Evolutionary conservation across 1,140 invertebrate genomes (phyloP).

Genomic region (Trichomalopsis sarcophagae): DNA sequence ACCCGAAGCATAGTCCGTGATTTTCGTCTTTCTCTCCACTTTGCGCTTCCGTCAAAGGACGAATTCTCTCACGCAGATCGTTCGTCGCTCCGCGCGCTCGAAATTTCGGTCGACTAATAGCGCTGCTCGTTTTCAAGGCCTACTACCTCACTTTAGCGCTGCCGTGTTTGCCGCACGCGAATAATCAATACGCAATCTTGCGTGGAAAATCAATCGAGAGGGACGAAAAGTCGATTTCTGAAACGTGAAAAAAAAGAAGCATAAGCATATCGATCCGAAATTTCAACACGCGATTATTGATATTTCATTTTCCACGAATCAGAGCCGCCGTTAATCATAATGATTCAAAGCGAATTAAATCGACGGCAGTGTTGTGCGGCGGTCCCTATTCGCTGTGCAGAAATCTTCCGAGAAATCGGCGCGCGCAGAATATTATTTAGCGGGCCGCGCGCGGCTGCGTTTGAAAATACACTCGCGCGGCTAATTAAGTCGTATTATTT

Average conservation of each 20-base stretch:
- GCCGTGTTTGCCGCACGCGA: not conserved
- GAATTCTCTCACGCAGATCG: slow-evolving; percentile 43
- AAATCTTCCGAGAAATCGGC: slow-evolving; percentile 37
- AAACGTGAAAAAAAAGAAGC: not conserved
- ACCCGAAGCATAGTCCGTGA: not conserved
- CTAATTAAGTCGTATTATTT: slow-evolving; percentile 54
- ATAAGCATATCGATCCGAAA: slow-evolving; percentile 8
- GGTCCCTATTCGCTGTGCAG: too few species aligned
- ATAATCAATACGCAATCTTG: not conserved
- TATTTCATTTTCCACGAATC: slow-evolving; percentile 46
- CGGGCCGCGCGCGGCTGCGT: not conserved
- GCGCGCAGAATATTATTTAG: slow-evolving; percentile 42
- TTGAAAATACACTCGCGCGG: slow-evolving; percentile 24
- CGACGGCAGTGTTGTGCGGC: not conserved
- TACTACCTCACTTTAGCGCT: not conserved
- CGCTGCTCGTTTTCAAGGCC: not conserved
- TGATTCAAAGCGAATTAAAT: slow-evolving; percentile 53
- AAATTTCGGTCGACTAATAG: slow-evolving; percentile 19
- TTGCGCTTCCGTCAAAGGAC: slow-evolving; percentile 43
- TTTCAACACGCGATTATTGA: not conserved
- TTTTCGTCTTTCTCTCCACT: slow-evolving; percentile 16
- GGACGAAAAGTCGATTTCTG: not conserved
- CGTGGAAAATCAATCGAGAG: not conserved
- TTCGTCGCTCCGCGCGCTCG: not conserved
- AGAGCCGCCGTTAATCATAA: slow-evolving; percentile 38